Conservation (phyloP, 1,140 invertebrate genomes). For the Nephila pilipes region DNA sequence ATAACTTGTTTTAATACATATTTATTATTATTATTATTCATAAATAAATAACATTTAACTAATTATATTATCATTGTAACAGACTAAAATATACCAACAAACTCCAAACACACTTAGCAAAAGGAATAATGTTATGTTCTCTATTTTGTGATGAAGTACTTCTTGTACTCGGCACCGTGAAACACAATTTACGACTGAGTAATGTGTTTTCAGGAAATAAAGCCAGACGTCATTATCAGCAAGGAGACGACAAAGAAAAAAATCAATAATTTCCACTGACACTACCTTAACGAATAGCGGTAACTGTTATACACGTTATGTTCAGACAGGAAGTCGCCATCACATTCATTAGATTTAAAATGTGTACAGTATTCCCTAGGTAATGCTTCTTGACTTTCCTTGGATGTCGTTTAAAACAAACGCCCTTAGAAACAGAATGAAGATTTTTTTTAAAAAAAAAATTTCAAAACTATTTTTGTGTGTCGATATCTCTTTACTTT, state of each 20-base stretch:
- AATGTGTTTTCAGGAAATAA: constrained; percentile 45
- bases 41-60: too few species aligned
- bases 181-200: neutral
- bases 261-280: constrained; percentile 39
- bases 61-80: too few species aligned
- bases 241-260: constrained; percentile 31
- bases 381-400: neutral
- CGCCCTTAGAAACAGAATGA: neutral
- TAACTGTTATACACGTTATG: neutral
- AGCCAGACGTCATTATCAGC: constrained; percentile 30
- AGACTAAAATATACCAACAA: too few species aligned
- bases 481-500: too few species aligned
- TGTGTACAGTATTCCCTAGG: neutral
- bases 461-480: too few species aligned
- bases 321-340: constrained; percentile 11
- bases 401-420: neutral
- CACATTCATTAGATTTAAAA: constrained; percentile 21
- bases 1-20: too few species aligned
- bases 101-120: neutral
- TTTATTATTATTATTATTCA: too few species aligned
- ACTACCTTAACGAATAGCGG: neutral
- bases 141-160: neutral
- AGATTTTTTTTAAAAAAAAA: neutral
- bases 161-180: neutral
- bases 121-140: neutral